Conservation (phyloP, 2,113 vertebrate genomes). For the Scopus umbretta region DNA sequence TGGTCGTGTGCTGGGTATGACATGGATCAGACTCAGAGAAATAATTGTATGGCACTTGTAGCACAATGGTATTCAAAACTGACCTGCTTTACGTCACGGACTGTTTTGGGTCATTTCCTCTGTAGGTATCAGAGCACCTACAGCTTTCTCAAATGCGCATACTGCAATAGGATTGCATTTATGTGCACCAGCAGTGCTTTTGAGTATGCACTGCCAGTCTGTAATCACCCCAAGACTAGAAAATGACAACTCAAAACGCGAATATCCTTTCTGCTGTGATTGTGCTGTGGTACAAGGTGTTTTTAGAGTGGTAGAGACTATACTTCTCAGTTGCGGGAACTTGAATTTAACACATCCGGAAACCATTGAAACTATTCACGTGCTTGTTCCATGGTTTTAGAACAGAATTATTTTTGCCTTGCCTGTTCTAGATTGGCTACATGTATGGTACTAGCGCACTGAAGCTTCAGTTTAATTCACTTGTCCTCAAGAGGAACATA, state of each 20-base stretch:
- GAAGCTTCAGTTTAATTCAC: constrained; percentile 29
- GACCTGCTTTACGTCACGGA: neutral
- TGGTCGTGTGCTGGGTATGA: neutral
- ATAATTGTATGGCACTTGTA: fast-evolving
- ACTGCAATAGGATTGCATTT: neutral
- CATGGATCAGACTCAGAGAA: neutral
- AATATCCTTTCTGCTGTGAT: neutral
- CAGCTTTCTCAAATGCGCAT: neutral
- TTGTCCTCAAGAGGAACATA: neutral
- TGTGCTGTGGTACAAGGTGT: neutral
- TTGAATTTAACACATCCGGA: neutral
- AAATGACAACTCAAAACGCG: neutral
- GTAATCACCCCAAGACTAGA: neutral
- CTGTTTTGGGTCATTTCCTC: neutral
- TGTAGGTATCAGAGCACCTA: neutral
- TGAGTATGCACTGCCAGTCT: neutral
- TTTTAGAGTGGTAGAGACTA: neutral
- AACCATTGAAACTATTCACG: neutral
- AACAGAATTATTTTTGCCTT: neutral
- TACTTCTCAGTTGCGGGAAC: neutral
- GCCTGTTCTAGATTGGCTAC: neutral
- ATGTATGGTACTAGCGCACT: neutral
- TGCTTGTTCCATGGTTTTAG: neutral
- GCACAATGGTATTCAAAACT: neutral
- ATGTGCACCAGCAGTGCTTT: neutral